phyloP scores from a whole-genome alignment of 2,888 invertebrate genomes.

The Drosophila siamana region DNA sequence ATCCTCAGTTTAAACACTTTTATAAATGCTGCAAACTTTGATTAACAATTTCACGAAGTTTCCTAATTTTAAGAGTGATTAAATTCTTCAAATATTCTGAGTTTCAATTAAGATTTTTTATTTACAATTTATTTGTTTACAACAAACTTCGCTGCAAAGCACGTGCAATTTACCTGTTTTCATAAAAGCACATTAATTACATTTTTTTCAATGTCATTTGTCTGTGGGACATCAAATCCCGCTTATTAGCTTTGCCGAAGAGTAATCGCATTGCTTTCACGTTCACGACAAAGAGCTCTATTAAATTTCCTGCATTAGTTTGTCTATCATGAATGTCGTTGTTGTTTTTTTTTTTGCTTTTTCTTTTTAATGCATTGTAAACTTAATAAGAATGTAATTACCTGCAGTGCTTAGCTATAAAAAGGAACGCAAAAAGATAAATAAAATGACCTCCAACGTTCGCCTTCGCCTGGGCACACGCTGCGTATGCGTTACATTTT shows the following conservation, averaged over 20 bases:
- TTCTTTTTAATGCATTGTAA: conserved; percentile 31
- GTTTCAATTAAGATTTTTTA: background rate
- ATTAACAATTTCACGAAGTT: no score
- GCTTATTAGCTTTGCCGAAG: background rate
- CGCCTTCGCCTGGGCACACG: conserved; percentile 22
- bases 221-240: background rate
- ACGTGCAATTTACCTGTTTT: background rate
- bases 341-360: no score
- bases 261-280: background rate
- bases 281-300: background rate
- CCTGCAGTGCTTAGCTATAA: conserved; percentile 34
- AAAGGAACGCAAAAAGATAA: conserved; percentile 15
- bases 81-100: no score
- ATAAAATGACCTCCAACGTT: conserved; percentile 11
- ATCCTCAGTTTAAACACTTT: no score
- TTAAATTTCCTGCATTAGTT: conserved; percentile 39
- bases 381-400: conserved; percentile 50
- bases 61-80: no score
- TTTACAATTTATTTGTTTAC: background rate
- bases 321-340: conserved; percentile 1
- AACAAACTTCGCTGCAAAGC: background rate
- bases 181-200: background rate
- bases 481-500: conserved; percentile 57
- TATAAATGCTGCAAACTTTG: no score
- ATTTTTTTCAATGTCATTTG: conserved; percentile 1